These are phyloP conservation scores for Episyrphus balteatus DNA, from an alignment of 1,140 invertebrate genomes.

Conservation along the genomic window DNA sequence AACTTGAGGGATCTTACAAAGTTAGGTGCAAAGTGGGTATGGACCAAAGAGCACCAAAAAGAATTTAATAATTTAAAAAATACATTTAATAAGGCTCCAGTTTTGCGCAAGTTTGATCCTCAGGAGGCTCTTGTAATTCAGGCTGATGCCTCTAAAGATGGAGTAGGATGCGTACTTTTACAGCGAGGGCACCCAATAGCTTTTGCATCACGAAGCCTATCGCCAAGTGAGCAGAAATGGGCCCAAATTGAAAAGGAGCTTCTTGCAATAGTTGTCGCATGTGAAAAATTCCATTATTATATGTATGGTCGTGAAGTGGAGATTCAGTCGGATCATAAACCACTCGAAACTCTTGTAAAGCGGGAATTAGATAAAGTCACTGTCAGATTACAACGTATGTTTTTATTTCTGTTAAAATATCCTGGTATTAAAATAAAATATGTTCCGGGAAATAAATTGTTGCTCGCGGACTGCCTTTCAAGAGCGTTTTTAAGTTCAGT, in stretches of 20 bases:
- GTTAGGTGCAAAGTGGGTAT: conserved; percentile 14
- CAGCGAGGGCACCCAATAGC: conserved; percentile 14
- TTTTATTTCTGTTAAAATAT: conserved; percentile 1
- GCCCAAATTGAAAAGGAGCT: conserved; percentile 35
- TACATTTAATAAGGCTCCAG: conserved; percentile 11
- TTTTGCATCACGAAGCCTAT: conserved; percentile 24
- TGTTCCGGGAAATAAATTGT: conserved; percentile 13
- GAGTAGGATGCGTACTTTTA: conserved; percentile 16
- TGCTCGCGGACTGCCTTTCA: conserved; percentile 16
- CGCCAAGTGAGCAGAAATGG: conserved; percentile 20
- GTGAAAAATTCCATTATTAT: conserved; percentile 21
- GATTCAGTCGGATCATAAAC: conserved; percentile 39
- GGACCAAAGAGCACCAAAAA: conserved; percentile 9
- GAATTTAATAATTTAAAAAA: conserved; percentile 12
- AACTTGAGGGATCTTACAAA: conserved; percentile 12
- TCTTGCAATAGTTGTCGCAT: conserved; percentile 24
- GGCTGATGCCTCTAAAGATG: conserved; percentile 12
- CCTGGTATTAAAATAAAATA: conserved; percentile 24
- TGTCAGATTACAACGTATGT: conserved; percentile 17
- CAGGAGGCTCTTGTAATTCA: conserved; percentile 7
- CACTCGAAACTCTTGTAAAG: conserved; percentile 30
- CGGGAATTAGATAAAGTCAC: conserved; percentile 23
- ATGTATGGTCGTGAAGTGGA: too few relatives aligned
- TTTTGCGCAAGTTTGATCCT: conserved; percentile 7
- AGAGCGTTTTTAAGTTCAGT: too few relatives aligned